Evolutionary conservation across 1,140 invertebrate species (phyloP), one percentile per base, ranked within the genome.

Genomic region (Mycetomoellerius zeteki): DNA sequence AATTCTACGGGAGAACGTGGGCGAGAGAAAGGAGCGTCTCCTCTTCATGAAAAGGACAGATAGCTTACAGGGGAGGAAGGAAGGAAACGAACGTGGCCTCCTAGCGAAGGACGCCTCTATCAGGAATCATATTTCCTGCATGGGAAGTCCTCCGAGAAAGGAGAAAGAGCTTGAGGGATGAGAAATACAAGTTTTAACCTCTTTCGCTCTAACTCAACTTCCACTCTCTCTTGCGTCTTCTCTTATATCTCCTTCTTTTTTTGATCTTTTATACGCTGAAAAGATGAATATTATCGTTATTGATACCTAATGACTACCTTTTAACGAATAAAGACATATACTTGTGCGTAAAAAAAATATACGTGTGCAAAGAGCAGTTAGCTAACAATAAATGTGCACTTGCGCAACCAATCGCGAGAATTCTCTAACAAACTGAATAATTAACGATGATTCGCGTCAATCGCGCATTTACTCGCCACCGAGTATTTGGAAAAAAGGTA

Each of bases 81-180:
- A 67, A 77, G 86, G 76, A 72, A 71, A 47, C 16, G 52, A 24
- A 52, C 54, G 87, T 24, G 27, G 47, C 27, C 43, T 43, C 7
- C 10, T 43, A 3, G n/a, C 62, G 73, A 85, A 93, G 82, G 91
- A 93, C 87, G 76, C 91, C 78, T 77, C 90, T 88, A 94, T 94
- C 92, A 92, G 90, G 89, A 94, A 94, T 93, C 92, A 90, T 93
- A 94, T 94, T 93, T 94, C 92, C 92, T 86, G 19, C 73, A 71
- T 30, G 89, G 89, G 90, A 94, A 88, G 21, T 65, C 64, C 87
- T 92, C 84, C 73, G 52, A 24, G 14, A 21, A 50, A 60, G 21
- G 19, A 19, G 14, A 16, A 19, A 30, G 14, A 43, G 4, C 14
- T 16, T 10, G 33, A 58, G 10, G 8, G 8, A 47, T 30, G 33